Percentiles rank a stretch among this genome's conserved stretches.
Evolutionary conservation across 2,113 vertebrate genomes (phyloP).

Genomic region (Canis aureus): DNA sequence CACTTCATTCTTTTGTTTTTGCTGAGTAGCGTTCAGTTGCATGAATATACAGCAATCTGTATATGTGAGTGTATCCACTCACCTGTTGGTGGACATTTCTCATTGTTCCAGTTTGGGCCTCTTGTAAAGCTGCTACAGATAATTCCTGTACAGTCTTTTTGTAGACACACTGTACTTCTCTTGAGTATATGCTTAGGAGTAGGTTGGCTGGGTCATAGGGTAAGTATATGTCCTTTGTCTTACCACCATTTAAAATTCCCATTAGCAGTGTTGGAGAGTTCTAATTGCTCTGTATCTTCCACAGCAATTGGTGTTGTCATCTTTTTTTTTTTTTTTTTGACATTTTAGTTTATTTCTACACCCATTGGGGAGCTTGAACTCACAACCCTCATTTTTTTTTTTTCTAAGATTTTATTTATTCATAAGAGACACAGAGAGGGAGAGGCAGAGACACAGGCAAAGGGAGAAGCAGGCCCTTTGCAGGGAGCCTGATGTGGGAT

Average conservation of each 20-base stretch:
- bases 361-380: background rate
- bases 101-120: background rate
- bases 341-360: background rate
- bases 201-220: background rate
- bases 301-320: background rate
- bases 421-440: too few relatives aligned
- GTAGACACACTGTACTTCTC: background rate
- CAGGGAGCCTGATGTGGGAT: too few relatives aligned
- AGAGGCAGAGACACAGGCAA: too few relatives aligned
- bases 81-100: background rate
- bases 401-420: too few relatives aligned
- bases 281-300: background rate
- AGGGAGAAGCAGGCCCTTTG: too few relatives aligned
- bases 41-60: background rate
- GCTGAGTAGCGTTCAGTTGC: background rate
- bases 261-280: background rate
- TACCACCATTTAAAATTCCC: background rate
- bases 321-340: background rate
- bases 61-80: background rate
- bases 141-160: background rate
- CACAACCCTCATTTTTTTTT: background rate
- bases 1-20: background rate
- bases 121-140: background rate
- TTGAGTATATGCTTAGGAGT: background rate
- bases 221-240: background rate